Evolutionary conservation across 2,888 invertebrate genomes (phyloP).

Genomic region (Schrankia costaestrigalis): DNA sequence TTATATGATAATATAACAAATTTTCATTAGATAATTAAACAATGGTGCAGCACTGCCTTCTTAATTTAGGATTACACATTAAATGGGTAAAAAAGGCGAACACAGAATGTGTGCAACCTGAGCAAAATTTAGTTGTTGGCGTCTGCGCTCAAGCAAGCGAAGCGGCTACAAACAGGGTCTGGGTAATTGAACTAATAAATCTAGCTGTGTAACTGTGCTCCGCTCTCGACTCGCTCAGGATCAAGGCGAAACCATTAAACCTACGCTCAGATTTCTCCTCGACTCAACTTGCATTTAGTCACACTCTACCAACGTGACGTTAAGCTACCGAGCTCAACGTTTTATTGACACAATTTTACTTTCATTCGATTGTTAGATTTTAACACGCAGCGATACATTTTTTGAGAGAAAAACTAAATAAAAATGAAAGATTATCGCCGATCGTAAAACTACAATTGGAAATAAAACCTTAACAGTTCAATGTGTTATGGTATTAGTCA

Average conservation of each 20-base stretch:
- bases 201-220: slow-evolving; percentile 66
- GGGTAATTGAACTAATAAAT: slow-evolving; percentile 80
- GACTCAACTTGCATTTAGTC: slow-evolving; percentile 46
- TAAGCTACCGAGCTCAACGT: slow-evolving; percentile 18
- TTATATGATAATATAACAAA: too few relatives aligned
- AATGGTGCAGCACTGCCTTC: slow-evolving; percentile 18
- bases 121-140: slow-evolving; percentile 70
- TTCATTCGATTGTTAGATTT: slow-evolving; percentile 18
- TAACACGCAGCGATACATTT: slow-evolving; percentile 11
- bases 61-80: slow-evolving; percentile 36
- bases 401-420: slow-evolving; percentile 11
- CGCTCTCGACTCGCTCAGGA: slow-evolving; percentile 53
- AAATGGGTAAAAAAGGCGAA: slow-evolving; percentile 38
- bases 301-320: slow-evolving; percentile 33
- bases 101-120: slow-evolving; percentile 53
- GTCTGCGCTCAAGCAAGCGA: slow-evolving; percentile 67
- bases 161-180: slow-evolving; percentile 61
- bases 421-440: slow-evolving; percentile 21
- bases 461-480: slow-evolving; percentile 24
- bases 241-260: slow-evolving; percentile 70
- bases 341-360: slow-evolving; percentile 25
- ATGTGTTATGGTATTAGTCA: slow-evolving; percentile 21
- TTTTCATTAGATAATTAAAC: too few relatives aligned
- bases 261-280: slow-evolving; percentile 56
- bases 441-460: slow-evolving; percentile 22